Conservation (phyloP, 1,140 invertebrate genomes). For the Diachasma alloeum region DNA sequence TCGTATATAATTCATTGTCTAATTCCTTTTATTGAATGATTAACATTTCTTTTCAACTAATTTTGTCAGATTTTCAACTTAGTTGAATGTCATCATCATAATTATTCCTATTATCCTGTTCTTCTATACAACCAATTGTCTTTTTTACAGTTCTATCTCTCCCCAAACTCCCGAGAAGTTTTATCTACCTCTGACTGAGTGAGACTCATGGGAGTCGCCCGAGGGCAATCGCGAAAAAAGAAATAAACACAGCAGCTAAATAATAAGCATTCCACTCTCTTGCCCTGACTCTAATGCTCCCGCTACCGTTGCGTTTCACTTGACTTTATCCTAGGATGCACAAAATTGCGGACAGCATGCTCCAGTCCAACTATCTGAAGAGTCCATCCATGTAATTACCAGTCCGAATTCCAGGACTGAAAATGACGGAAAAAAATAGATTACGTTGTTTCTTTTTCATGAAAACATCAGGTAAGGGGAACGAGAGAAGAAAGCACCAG, state of each 20-base stretch:
- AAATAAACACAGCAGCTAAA: slow-evolving; percentile 35
- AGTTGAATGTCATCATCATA: too few relatives aligned
- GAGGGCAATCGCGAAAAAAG: background rate
- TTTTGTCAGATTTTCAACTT: too few relatives aligned
- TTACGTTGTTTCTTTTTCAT: background rate
- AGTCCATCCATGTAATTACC: slow-evolving; percentile 41
- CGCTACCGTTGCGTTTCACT: slow-evolving; percentile 47
- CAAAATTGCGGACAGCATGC: slow-evolving; percentile 31
- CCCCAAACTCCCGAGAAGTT: background rate
- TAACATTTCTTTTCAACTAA: too few relatives aligned
- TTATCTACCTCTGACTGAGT: background rate
- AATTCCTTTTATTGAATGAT: too few relatives aligned
- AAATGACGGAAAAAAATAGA: background rate
- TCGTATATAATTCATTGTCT: too few relatives aligned
- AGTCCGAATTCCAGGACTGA: slow-evolving; percentile 33
- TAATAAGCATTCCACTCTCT: slow-evolving; percentile 44
- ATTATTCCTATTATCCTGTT: too few relatives aligned
- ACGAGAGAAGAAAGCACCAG: too few relatives aligned
- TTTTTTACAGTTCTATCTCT: too few relatives aligned
- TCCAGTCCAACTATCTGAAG: slow-evolving; percentile 40
- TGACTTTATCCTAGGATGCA: slow-evolving; percentile 43
- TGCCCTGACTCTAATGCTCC: slow-evolving; percentile 39
- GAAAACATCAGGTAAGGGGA: background rate
- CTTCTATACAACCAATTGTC: too few relatives aligned
- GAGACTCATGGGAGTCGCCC: slow-evolving; percentile 30